These are phyloP conservation scores for Torymus texanus DNA, from an alignment of 2,888 invertebrate genomes.

Conservation along the genomic window DNA sequence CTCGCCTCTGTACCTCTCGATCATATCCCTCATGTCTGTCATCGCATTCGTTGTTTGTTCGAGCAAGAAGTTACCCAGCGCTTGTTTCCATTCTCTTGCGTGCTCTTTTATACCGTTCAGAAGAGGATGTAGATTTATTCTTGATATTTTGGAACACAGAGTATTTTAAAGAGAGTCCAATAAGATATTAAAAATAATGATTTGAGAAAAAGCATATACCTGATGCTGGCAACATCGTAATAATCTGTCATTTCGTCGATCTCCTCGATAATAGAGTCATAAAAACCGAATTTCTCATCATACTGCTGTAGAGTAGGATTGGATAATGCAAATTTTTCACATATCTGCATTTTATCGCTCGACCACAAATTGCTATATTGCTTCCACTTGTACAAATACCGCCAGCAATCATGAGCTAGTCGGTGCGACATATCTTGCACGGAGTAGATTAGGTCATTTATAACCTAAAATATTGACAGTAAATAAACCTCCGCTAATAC, in stretches of 20 bases:
- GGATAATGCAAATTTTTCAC: conserved; percentile 86
- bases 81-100: conserved; percentile 87
- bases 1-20: conserved; percentile 81
- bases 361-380: conserved; percentile 86
- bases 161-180: background rate
- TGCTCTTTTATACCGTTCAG: conserved; percentile 83
- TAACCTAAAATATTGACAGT: conserved; percentile 74
- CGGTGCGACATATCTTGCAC: conserved; percentile 83
- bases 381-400: conserved; percentile 83
- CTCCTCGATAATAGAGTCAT: conserved; percentile 84
- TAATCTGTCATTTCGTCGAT: conserved; percentile 79
- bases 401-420: conserved; percentile 81
- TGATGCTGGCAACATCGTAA: conserved; percentile 82
- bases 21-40: conserved; percentile 81
- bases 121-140: conserved; percentile 84
- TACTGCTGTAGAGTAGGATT: conserved; percentile 81
- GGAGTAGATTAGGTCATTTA: conserved; percentile 81
- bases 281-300: conserved; percentile 91
- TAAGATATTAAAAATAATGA: background rate
- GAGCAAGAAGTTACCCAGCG: conserved; percentile 83
- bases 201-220: conserved; percentile 66
- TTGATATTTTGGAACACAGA: conserved; percentile 39
- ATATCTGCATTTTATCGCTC: conserved; percentile 83
- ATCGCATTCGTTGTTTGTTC: conserved; percentile 82
- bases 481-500: too few species aligned